These are phyloP conservation scores for Dolichoris vasculosae DNA, from an alignment of 1,140 invertebrate species.

Conservation along the genomic window DNA sequence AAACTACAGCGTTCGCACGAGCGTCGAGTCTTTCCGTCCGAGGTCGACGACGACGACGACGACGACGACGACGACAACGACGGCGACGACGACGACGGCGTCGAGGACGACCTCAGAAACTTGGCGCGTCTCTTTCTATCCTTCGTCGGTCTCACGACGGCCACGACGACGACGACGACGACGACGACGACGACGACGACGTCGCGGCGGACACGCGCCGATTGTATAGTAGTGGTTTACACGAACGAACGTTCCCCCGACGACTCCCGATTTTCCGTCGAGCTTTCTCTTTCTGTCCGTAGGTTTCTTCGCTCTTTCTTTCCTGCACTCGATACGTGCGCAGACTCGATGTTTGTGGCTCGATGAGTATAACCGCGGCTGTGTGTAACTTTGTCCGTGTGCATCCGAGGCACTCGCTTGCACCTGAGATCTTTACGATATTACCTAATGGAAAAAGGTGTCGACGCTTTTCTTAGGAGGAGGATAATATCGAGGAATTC, in stretches of 20 bases:
- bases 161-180: background rate
- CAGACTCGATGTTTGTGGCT: constrained; percentile 58
- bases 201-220: constrained; percentile 7
- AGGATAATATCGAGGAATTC: too few species aligned
- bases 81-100: background rate
- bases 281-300: background rate
- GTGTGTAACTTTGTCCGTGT: background rate
- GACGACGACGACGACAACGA: background rate
- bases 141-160: background rate
- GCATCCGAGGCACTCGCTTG: background rate
- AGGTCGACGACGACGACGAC: background rate
- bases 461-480: too few species aligned
- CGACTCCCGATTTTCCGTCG: background rate
- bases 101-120: background rate
- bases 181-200: constrained; percentile 1
- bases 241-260: background rate
- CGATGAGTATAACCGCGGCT: constrained; percentile 18
- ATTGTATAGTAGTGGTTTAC: background rate
- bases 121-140: background rate
- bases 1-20: background rate
- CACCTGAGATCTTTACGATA: background rate
- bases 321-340: background rate
- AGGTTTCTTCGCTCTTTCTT: background rate
- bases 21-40: background rate
- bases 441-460: too few species aligned